Percentiles rank a stretch among this genome's conserved stretches.
These are phyloP conservation scores for Drosophila fungiperda DNA, from an alignment of 2,888 invertebrate genomes.

Conservation along the genomic window DNA sequence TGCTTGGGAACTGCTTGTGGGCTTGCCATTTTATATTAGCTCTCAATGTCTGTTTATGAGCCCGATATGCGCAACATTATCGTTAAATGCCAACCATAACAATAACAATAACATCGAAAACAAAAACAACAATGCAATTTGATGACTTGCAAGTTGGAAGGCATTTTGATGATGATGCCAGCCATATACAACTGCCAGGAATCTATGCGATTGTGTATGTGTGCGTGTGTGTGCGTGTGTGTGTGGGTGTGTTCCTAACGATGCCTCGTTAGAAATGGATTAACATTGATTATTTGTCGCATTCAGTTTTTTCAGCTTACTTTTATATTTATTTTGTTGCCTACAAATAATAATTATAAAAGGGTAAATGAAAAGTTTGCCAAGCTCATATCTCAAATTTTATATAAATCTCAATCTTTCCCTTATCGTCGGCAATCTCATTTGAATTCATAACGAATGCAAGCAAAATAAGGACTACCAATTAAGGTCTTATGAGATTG, in stretches of 20 bases:
- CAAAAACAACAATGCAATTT: slow-evolving; percentile 70
- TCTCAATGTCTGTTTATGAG: slow-evolving; percentile 65
- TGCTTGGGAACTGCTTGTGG: slow-evolving; percentile 20
- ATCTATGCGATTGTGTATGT: slow-evolving; percentile 1
- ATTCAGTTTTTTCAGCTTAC: slow-evolving; percentile 1
- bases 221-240: background rate
- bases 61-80: slow-evolving; percentile 75
- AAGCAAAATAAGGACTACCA: slow-evolving; percentile 19
- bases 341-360: slow-evolving; percentile 58
- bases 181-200: slow-evolving; percentile 43
- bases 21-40: slow-evolving; percentile 59
- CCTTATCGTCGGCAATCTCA: slow-evolving; percentile 44
- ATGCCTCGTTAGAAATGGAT: slow-evolving; percentile 76
- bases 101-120: slow-evolving; percentile 32
- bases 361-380: slow-evolving; percentile 35
- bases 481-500: slow-evolving; percentile 29
- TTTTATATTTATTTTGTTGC: slow-evolving; percentile 4
- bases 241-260: slow-evolving; percentile 51
- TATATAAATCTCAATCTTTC: slow-evolving; percentile 62
- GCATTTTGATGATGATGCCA: slow-evolving; percentile 71
- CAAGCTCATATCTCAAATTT: slow-evolving; percentile 31
- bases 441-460: slow-evolving; percentile 69
- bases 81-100: slow-evolving; percentile 62
- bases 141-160: slow-evolving; percentile 66
- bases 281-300: slow-evolving; percentile 73